Evolutionary conservation across 2,888 invertebrate species (phyloP), one percentile per base, ranked within the genome.

Genomic region (Plagodis dolabraria): DNA sequence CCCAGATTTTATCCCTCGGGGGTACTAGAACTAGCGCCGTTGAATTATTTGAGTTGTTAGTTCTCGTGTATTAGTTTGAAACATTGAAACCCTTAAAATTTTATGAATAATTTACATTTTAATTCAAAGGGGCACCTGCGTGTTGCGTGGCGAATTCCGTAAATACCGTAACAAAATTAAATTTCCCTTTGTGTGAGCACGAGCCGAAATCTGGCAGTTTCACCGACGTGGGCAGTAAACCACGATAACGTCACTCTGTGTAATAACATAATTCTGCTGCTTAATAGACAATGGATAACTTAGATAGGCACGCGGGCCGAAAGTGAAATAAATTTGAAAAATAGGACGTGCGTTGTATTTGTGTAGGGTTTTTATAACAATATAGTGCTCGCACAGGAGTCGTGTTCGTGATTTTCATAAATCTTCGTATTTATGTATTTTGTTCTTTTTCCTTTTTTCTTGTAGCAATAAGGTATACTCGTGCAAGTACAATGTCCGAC

Each of bases 231-330:
- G 12, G 47, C 44, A 57, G 53, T 63, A 63, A 65, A 65, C 48
- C 55, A 65, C 55, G 61, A 63, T 67, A 65, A 67, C 63, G 63
- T 60, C 65, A 63, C 60, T 67, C 60, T 59, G 60, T 59, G 65
- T 65, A 60, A 57, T 60, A 63, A 60, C 55, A 62, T 62, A 65
- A 62, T 61, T 63, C 60, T 65, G 60, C 45, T 59, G 60, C 51
- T 61, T 65, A 57, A 64, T 63, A 61, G 65, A 38, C 33, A 45
- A 53, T 53, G 57, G 60, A 56, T 59, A 61, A 65, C 60, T 67
- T 61, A 50, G 53, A 57, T n/a, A n/a, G n/a, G n/a, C n/a, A n/a
- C n/a, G n/a, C n/a, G n/a, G n/a, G n/a, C 40, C 54, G 46, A 53
- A 49, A 52, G 50, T 59, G 47, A 55, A 66, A 63, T 53, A 47